A percentile compares a stretch with the other conserved stretches of the same genome.
Conservation (phyloP, 2,797 vertebrate species). For the Thaleichthys pacificus region DNA sequence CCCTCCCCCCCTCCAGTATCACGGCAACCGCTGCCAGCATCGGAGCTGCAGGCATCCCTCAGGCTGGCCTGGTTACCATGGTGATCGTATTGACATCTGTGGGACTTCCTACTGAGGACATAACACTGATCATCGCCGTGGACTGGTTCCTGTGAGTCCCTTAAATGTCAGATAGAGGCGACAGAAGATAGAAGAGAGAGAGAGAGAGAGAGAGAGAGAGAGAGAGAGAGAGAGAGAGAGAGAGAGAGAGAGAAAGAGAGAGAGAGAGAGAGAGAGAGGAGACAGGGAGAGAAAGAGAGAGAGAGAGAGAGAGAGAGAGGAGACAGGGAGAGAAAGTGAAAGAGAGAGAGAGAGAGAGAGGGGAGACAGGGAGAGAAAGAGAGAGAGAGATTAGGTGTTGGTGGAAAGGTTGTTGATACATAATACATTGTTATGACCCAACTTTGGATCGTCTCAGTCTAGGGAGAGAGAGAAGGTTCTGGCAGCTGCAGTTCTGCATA, state of each 20-base stretch:
- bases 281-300: background rate
- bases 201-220: no score
- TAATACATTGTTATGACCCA: constrained; percentile 60
- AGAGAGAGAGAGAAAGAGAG: no score
- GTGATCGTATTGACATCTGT: constrained; percentile 97
- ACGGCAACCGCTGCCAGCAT: constrained; percentile 97
- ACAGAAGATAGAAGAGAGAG: constrained; percentile 18
- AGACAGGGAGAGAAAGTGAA: constrained; percentile 36
- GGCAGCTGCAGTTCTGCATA: background rate
- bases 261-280: no score
- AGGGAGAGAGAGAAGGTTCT: background rate
- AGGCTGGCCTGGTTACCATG: constrained; percentile 98
- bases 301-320: background rate
- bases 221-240: no score
- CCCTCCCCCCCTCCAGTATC: constrained; percentile 80
- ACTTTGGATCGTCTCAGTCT: no score
- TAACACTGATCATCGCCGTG: constrained; percentile 95
- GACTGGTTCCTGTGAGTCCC: constrained; percentile 98
- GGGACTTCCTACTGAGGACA: constrained; percentile 96
- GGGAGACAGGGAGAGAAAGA: no score
- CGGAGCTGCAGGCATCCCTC: constrained; percentile 95
- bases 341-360: background rate
- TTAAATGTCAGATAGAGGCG: constrained; percentile 74
- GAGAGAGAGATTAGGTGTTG: no score
- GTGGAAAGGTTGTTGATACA: constrained; percentile 74